Conservation (phyloP, 2,113 vertebrate genomes). For the Cichladusa arquata region DNA sequence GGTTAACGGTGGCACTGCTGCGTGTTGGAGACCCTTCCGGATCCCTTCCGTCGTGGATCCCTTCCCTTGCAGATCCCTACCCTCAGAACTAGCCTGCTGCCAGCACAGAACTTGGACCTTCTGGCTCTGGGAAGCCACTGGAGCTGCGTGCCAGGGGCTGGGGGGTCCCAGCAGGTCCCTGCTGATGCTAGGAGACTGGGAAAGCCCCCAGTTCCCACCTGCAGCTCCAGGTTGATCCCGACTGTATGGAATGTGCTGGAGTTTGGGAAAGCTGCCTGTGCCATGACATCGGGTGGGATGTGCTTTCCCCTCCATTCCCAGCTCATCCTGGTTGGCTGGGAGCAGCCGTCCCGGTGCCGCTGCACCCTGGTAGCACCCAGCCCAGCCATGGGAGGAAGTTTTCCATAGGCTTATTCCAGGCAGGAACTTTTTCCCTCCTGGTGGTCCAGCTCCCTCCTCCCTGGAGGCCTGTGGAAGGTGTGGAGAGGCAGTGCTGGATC, state of each 20-base stretch:
- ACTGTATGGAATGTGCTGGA: not conserved
- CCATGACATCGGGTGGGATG: fast-evolving
- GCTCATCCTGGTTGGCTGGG: not conserved
- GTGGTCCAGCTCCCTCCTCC: not conserved
- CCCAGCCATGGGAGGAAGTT: not conserved
- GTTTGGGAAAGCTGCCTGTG: not conserved
- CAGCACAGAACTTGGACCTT: not conserved
- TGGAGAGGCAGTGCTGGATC: not conserved
- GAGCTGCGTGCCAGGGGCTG: fast-evolving
- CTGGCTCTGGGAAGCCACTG: not conserved
- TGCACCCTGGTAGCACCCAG: not conserved
- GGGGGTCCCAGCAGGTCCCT: not conserved
- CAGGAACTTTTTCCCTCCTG: not conserved
- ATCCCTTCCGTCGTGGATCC: not conserved
- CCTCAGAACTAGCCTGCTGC: not conserved
- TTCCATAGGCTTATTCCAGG: not conserved
- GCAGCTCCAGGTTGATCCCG: not conserved
- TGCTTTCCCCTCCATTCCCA: fast-evolving
- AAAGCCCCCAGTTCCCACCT: not conserved
- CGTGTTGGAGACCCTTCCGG: fast-evolving
- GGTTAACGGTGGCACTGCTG: not conserved
- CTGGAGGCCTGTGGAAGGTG: fast-evolving
- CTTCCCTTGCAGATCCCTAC: not conserved
- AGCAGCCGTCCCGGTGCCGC: not conserved
- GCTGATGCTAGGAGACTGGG: fast-evolving